These are phyloP conservation scores for Leptinotarsa undecemlineata DNA, from an alignment of 1,140 invertebrate genomes.

Conservation along the genomic window DNA sequence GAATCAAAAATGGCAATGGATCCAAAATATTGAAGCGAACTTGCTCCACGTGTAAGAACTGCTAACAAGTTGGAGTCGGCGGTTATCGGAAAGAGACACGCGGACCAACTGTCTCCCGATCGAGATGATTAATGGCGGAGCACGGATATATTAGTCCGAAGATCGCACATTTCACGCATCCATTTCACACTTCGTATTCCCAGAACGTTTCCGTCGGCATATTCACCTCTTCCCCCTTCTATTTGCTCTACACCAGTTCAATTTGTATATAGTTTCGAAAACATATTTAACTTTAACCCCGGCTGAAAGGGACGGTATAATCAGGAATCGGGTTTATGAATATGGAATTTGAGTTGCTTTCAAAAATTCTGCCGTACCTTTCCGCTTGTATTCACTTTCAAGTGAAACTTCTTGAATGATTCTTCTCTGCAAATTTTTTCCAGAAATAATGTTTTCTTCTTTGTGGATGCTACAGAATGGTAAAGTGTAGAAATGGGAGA, in stretches of 20 bases:
- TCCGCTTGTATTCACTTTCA: too few relatives aligned
- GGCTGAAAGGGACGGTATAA: constrained; percentile 7
- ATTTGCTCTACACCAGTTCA: constrained; percentile 20
- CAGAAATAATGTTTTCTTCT: too few relatives aligned
- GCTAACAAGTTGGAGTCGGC: constrained; percentile 10
- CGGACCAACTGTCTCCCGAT: constrained; percentile 18
- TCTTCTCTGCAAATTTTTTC: too few relatives aligned
- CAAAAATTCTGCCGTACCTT: too few relatives aligned
- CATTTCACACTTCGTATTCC: constrained; percentile 35
- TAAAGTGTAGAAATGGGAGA: too few relatives aligned
- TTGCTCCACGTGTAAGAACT: constrained; percentile 2
- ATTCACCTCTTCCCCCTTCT: constrained; percentile 21
- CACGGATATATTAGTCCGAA: constrained; percentile 26
- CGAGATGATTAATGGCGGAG: constrained; percentile 25
- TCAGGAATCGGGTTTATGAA: constrained; percentile 4
- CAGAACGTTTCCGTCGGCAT: constrained; percentile 34
- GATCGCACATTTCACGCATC: constrained; percentile 28
- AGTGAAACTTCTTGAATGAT: too few relatives aligned
- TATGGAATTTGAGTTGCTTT: background rate
- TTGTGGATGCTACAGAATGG: too few relatives aligned
- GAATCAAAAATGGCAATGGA: background rate
- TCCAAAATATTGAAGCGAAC: background rate
- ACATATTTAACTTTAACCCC: constrained; percentile 15
- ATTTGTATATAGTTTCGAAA: constrained; percentile 19
- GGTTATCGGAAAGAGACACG: constrained; percentile 19